Conservation (phyloP, 2,797 vertebrate species). For the Catharus ustulatus region DNA sequence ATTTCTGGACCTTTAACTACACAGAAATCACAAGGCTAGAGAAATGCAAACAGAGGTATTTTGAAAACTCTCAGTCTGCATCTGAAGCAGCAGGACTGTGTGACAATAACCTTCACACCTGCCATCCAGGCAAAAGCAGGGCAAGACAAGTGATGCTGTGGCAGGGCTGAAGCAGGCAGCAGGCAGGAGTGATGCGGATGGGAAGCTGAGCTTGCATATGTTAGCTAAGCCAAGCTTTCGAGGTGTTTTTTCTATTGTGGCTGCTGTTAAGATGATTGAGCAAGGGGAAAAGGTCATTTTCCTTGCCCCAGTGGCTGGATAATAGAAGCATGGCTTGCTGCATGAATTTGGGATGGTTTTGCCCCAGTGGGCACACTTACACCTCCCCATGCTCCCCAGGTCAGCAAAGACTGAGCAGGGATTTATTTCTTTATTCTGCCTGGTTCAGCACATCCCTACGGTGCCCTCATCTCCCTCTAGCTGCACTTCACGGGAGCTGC, state of each 20-base stretch:
- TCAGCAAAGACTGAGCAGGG: not conserved
- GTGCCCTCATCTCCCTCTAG: not conserved
- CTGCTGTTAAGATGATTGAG: not conserved
- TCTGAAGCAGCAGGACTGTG: not conserved
- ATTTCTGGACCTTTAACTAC: not conserved
- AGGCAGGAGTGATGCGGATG: not conserved
- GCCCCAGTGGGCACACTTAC: not conserved
- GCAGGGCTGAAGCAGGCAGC: not conserved
- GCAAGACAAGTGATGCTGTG: not conserved
- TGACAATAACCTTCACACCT: not conserved
- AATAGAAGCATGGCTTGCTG: not conserved
- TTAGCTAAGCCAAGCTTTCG: not conserved
- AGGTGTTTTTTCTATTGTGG: not conserved
- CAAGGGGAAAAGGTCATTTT: not conserved
- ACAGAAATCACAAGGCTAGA: not conserved
- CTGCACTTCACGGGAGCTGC: not conserved
- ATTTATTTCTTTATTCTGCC: conserved; percentile 11
- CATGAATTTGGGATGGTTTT: not conserved
- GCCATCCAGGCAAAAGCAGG: not conserved
- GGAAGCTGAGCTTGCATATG: not conserved
- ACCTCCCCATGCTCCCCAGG: not conserved
- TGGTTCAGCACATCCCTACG: not conserved
- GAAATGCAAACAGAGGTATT: not conserved
- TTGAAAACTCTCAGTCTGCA: not conserved
- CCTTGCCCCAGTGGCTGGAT: not conserved